A percentile compares a stretch with the other conserved stretches of the same genome.
Conservation (phyloP, 1,140 invertebrate species). For the Aricia agestis region DNA sequence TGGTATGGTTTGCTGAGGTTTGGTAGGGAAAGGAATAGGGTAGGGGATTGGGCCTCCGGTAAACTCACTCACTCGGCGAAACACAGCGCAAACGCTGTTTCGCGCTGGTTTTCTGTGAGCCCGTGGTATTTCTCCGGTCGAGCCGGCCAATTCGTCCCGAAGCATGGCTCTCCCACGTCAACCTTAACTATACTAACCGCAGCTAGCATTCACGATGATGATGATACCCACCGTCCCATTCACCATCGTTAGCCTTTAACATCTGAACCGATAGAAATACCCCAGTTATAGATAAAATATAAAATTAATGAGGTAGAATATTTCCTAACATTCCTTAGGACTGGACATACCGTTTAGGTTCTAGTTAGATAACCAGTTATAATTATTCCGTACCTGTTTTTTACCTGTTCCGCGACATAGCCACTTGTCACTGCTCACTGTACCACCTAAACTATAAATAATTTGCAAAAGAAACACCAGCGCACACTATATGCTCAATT, state of each 20-base stretch:
- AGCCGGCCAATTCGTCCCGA: too few relatives aligned
- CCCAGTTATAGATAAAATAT: slow-evolving; percentile 4
- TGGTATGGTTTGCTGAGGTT: too few relatives aligned
- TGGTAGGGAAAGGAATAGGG: too few relatives aligned
- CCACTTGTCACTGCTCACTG: slow-evolving; percentile 19
- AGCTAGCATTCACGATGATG: neutral
- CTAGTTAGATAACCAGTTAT: slow-evolving; percentile 12
- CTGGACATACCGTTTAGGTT: slow-evolving; percentile 1
- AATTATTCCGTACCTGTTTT: slow-evolving; percentile 18
- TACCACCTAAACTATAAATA: slow-evolving; percentile 22
- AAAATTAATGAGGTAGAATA: slow-evolving; percentile 10
- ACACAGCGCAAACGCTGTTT: too few relatives aligned
- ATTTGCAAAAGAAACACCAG: slow-evolving; percentile 8
- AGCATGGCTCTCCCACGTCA: too few relatives aligned
- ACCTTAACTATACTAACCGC: too few relatives aligned
- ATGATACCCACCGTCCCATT: too few relatives aligned
- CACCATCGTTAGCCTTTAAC: neutral
- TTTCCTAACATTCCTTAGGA: slow-evolving; percentile 3
- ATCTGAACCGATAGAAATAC: neutral
- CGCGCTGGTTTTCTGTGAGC: too few relatives aligned
- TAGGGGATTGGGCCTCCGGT: too few relatives aligned
- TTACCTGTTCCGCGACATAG: slow-evolving; percentile 9
- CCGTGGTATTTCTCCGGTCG: too few relatives aligned
- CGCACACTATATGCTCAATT: neutral
- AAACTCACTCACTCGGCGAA: too few relatives aligned